Base-by-base conservation (phyloP, 92 coral and sea anemone genomes). In the Blastomussa wellsi region DNA sequence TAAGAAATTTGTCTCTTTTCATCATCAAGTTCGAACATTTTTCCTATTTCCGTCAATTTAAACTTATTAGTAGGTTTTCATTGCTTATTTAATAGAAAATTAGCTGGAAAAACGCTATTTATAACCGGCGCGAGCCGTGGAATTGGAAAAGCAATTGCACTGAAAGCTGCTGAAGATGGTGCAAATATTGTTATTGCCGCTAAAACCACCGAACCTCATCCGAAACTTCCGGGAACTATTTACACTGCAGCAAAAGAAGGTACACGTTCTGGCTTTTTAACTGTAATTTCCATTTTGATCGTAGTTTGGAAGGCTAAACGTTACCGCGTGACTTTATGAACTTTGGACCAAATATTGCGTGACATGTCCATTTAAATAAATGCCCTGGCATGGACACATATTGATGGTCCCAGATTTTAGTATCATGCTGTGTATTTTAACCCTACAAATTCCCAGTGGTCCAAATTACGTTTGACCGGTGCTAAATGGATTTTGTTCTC, bases 191-290 rank as follows among this genome's bases (percentile, higher is more conserved):
- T 94, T 10, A 96, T 96, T 60, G 98, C 98, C 44, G 98, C 98
- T 7, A 96, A 96, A 81, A 94, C 98, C 42, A 91, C 95, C 26
- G 91, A 88, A 28, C 79, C 96, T 14, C 98, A 96, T 78, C 95
- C 98, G 26, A 90, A 86, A 81, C 94, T 96, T 24, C 95, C 95
- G 16, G 98, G 98, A 72, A 96, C 98, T 47, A 92, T 96, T 26
- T 96, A 92, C 51, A 92, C 98, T 74, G 98, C 98, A 39, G 98
- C 98, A 5, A 91, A 92, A 74, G 98, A 96, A 92, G 98, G 98
- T 96, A 53, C 81, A 24, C 11, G 4, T 11, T 59, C 5, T 20
- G n/a, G 26, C 11, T 83, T n/a, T n/a, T 8, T 9, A 4, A 7
- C 17, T 16, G 6, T n/a, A 20, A n/a, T 53, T 53, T 11, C 22